phyloP scores from a whole-genome alignment of 2,113 vertebrate genomes.

The Atherinomorus stipes region DNA sequence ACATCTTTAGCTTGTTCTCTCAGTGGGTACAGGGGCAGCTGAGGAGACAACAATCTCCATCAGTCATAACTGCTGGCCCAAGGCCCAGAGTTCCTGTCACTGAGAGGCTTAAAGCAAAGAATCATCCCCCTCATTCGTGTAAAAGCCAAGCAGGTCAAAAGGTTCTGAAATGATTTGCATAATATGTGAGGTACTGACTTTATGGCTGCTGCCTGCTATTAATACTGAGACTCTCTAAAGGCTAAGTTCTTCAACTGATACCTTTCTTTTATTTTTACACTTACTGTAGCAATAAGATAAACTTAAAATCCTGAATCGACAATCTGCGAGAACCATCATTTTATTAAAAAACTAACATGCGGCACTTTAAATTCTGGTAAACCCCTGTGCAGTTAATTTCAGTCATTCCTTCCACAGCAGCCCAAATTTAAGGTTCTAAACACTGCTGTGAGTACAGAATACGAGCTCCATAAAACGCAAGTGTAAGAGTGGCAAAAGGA shows the following conservation, averaged over 20 bases:
- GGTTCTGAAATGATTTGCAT: constrained; percentile 95
- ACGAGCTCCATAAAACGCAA: constrained; percentile 60
- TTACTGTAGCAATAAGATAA: constrained; percentile 20
- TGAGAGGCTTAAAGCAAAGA: constrained; percentile 93
- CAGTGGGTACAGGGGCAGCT: constrained; percentile 86
- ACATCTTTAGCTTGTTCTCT: constrained; percentile 77
- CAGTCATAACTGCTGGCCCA: constrained; percentile 89
- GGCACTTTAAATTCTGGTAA: constrained; percentile 18
- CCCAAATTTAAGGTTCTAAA: constrained; percentile 41
- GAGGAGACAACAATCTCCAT: constrained; percentile 90
- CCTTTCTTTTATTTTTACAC: constrained; percentile 12
- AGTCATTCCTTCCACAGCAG: constrained; percentile 43
- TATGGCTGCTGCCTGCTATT: constrained; percentile 61
- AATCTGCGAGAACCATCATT: constrained; percentile 13
- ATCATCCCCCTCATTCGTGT: constrained; percentile 92
- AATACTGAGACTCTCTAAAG: constrained; percentile 16
- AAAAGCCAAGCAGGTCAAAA: constrained; percentile 94
- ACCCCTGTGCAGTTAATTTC: constrained; percentile 28
- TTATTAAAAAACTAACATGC: constrained; percentile 16
- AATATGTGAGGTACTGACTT: constrained; percentile 88
- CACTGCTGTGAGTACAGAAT: constrained; percentile 38
- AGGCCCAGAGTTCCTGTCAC: constrained; percentile 92
- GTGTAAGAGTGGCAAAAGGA: constrained; percentile 68
- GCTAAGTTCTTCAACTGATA: constrained; percentile 26
- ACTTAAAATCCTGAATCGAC: constrained; percentile 2